Evolutionary conservation across 2,888 invertebrate species (phyloP).

Genomic region (Himalopsyche japonica): DNA sequence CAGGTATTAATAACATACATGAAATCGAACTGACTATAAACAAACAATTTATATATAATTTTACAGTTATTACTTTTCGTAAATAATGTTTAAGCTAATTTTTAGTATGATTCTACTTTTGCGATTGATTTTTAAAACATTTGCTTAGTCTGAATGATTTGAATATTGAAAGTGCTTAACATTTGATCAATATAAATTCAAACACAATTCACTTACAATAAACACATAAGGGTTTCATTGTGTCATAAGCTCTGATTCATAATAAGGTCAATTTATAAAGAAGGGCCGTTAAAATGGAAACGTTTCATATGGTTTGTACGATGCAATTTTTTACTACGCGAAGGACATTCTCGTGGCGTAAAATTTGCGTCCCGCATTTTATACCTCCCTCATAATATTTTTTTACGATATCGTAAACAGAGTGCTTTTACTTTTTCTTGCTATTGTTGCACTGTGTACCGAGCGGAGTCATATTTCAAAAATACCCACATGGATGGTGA

Average conservation of each 20-base stretch:
- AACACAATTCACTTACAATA: too few species aligned
- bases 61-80: too few species aligned
- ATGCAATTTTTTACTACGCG: background rate
- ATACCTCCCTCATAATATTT: background rate
- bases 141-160: too few species aligned
- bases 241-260: background rate
- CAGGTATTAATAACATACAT: too few species aligned
- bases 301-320: background rate
- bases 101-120: too few species aligned
- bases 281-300: background rate
- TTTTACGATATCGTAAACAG: background rate
- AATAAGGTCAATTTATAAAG: background rate
- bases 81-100: too few species aligned
- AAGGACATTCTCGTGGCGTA: background rate
- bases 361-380: background rate
- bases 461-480: background rate
- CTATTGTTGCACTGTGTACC: background rate
- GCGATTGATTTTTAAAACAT: too few species aligned
- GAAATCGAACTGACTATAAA: too few species aligned
- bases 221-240: background rate
- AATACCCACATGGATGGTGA: background rate
- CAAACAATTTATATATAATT: too few species aligned
- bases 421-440: conserved; percentile 3
- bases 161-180: too few species aligned
- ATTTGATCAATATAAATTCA: too few species aligned